A percentile compares a stretch with the other conserved stretches of the same genome.
These are phyloP conservation scores for Bubalus kerabau DNA, from an alignment of 2,113 vertebrate species.

Conservation along the genomic window DNA sequence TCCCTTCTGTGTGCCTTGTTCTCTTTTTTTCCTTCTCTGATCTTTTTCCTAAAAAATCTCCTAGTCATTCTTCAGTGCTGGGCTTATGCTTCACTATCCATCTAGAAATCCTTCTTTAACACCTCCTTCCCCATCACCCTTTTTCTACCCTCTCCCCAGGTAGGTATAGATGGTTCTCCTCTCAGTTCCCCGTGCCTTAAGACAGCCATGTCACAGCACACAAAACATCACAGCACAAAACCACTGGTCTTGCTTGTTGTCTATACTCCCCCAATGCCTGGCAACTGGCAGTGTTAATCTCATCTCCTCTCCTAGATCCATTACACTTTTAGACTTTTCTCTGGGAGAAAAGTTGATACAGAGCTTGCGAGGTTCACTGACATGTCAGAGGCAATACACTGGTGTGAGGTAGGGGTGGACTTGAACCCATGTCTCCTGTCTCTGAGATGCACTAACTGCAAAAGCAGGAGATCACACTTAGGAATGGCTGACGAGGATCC, in stretches of 20 bases:
- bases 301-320: neutral
- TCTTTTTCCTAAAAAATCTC: neutral
- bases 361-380: neutral
- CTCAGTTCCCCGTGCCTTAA: no score
- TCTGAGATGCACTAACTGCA: neutral
- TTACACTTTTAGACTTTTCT: neutral
- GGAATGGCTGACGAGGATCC: accelerated
- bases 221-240: neutral
- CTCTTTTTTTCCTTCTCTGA: neutral
- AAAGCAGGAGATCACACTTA: neutral
- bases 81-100: neutral
- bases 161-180: neutral
- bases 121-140: neutral
- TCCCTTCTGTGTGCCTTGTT: neutral
- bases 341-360: neutral
- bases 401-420: neutral
- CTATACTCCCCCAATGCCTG: neutral
- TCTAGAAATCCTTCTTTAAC: neutral
- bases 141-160: neutral
- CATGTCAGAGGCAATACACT: neutral
- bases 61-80: neutral
- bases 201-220: neutral
- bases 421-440: neutral
- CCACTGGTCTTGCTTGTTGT: neutral
- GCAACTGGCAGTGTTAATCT: neutral